Evolutionary conservation across 2,888 invertebrate genomes (phyloP).

Genomic region (Leucoma salicis): DNA sequence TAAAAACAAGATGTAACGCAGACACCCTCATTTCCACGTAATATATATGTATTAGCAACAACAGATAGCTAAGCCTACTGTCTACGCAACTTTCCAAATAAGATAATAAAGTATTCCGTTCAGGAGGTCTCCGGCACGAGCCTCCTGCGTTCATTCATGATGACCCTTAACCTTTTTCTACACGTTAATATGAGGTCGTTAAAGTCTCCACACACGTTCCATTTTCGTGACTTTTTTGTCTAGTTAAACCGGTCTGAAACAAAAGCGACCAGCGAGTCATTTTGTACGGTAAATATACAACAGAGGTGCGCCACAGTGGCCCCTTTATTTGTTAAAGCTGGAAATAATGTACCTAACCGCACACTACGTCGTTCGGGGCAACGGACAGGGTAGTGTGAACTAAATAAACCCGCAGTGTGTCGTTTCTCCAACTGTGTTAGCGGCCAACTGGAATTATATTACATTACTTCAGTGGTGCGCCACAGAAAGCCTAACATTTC

Average conservation of each 20-base stretch:
- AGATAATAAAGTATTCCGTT: conserved; percentile 41
- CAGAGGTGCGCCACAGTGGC: too few relatives aligned
- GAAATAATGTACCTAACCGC: too few relatives aligned
- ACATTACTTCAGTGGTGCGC: too few relatives aligned
- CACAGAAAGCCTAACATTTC: too few relatives aligned
- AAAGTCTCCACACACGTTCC: conserved; percentile 68
- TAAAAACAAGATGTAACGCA: too few relatives aligned
- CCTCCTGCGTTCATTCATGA: conserved; percentile 34
- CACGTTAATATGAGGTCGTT: conserved; percentile 61
- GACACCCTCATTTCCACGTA: background rate
- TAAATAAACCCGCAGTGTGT: too few relatives aligned
- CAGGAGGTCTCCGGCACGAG: conserved; percentile 31
- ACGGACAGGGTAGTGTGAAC: too few relatives aligned
- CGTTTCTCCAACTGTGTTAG: too few relatives aligned
- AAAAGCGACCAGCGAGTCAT: background rate
- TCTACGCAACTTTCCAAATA: conserved; percentile 17
- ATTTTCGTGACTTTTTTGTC: conserved; percentile 66
- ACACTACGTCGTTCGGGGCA: too few relatives aligned
- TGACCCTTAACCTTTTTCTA: conserved; percentile 46
- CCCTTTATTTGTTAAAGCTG: too few relatives aligned
- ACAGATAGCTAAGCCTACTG: background rate
- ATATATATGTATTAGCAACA: background rate
- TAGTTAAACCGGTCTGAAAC: conserved; percentile 25
- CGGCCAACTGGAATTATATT: too few relatives aligned
- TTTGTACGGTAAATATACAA: too few relatives aligned